phyloP scores from a whole-genome alignment of 2,888 invertebrate genomes.

The Griposia aprilina region DNA sequence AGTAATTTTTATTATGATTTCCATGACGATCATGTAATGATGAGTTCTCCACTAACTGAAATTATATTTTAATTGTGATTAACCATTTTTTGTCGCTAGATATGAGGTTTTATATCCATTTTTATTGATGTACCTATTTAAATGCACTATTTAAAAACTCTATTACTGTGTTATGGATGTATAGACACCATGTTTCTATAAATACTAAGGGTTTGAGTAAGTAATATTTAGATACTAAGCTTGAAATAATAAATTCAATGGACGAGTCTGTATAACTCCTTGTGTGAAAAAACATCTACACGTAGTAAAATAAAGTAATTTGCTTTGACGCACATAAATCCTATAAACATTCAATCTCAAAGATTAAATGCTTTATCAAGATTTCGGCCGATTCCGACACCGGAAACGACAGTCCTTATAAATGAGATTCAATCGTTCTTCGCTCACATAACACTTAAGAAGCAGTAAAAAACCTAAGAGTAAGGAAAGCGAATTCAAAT shows the following conservation, averaged over 20 bases:
- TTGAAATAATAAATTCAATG: not conserved
- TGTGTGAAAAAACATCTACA: not conserved
- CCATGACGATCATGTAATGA: not conserved
- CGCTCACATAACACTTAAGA: conserved; percentile 60
- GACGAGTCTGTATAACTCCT: no score
- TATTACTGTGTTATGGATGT: not conserved
- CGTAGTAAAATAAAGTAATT: conserved; percentile 12
- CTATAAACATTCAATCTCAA: conserved; percentile 21
- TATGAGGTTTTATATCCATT: not conserved
- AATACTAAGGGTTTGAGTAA: not conserved
- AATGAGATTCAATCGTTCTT: conserved; percentile 57
- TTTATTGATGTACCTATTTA: not conserved
- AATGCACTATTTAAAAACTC: not conserved
- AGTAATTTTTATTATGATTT: conserved; percentile 1
- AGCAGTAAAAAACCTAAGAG: conserved; percentile 59
- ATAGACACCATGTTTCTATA: not conserved
- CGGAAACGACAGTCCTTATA: conserved; percentile 54
- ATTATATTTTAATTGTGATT: conserved; percentile 4
- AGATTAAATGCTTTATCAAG: conserved; percentile 14
- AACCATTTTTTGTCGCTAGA: not conserved
- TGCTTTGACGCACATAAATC: not conserved
- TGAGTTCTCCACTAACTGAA: not conserved
- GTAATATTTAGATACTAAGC: not conserved
- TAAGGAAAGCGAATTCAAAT: conserved; percentile 83
- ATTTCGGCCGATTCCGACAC: conserved; percentile 20